Percentiles rank a stretch among this genome's conserved stretches.
phyloP scores from a whole-genome alignment of 2,113 vertebrate genomes.

The Heloderma charlesbogerti region DNA sequence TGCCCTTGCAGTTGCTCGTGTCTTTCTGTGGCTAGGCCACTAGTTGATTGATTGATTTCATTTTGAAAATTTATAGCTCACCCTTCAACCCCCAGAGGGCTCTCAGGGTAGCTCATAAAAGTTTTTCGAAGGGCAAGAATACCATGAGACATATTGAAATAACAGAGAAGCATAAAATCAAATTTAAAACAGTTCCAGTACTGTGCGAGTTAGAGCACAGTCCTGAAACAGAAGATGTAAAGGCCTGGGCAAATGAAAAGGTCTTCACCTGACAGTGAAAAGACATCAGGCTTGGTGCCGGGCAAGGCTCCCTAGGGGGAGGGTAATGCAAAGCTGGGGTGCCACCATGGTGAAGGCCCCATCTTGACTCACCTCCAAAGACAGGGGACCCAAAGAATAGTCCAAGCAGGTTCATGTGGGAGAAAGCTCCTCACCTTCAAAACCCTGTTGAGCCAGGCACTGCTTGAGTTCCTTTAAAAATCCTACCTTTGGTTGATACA shows the following conservation, averaged over 20 bases:
- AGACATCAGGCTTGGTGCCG: not conserved
- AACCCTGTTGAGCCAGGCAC: not conserved
- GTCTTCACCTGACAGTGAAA: not conserved
- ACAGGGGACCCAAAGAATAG: not conserved
- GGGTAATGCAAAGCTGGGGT: not conserved
- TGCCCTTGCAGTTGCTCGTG: not conserved
- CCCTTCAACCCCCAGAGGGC: too few species aligned
- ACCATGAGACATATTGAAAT: not conserved
- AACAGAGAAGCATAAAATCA: not conserved
- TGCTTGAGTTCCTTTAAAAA: not conserved
- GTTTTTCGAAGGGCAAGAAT: not conserved
- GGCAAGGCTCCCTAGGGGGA: not conserved
- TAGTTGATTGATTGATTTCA: not conserved
- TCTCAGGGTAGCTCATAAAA: too few species aligned
- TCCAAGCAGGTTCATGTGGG: not conserved
- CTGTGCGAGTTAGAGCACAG: not conserved
- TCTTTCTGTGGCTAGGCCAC: not conserved
- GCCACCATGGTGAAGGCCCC: not conserved
- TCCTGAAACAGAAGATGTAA: not conserved
- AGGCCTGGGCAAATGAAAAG: not conserved
- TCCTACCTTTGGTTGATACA: not conserved
- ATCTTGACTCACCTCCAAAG: not conserved
- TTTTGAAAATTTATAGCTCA: too few species aligned
- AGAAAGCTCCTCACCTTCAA: not conserved
- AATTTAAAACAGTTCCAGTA: not conserved